Conservation (phyloP, 2,113 vertebrate species). For the Cygnus atratus region DNA sequence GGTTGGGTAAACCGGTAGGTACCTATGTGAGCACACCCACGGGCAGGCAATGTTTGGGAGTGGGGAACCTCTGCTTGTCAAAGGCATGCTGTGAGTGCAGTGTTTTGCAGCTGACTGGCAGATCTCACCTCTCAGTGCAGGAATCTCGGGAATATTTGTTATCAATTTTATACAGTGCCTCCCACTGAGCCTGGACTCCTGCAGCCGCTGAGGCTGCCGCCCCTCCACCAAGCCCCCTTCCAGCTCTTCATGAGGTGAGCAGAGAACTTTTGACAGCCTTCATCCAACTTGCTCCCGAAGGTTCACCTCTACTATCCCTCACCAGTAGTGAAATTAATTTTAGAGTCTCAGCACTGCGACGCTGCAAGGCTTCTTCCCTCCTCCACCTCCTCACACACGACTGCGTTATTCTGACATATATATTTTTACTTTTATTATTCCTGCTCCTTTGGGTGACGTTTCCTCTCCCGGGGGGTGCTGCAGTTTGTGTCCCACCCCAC, state of each 20-base stretch:
- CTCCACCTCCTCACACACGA: rapidly evolving
- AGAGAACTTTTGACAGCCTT: no score
- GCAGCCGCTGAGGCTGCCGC: background rate
- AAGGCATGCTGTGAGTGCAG: rapidly evolving
- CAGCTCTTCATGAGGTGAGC: background rate
- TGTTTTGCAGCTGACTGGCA: background rate
- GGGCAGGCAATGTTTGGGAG: background rate
- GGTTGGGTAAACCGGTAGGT: background rate
- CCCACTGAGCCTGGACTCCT: background rate
- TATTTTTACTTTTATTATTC: background rate
- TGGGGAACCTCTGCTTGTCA: background rate
- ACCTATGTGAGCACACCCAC: background rate
- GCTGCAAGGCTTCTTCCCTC: background rate
- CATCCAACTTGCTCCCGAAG: rapidly evolving
- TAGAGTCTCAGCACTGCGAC: background rate
- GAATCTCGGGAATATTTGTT: background rate
- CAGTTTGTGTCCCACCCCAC: no score
- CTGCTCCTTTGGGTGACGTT: background rate
- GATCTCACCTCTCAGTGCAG: background rate
- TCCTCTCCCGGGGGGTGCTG: background rate
- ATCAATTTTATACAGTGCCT: background rate
- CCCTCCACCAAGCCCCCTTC: background rate
- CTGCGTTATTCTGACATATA: background rate
- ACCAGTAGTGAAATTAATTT: background rate
- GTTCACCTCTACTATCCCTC: background rate